phyloP scores from a whole-genome alignment of 2,797 vertebrate species.

The Anabacerthia variegaticeps region DNA sequence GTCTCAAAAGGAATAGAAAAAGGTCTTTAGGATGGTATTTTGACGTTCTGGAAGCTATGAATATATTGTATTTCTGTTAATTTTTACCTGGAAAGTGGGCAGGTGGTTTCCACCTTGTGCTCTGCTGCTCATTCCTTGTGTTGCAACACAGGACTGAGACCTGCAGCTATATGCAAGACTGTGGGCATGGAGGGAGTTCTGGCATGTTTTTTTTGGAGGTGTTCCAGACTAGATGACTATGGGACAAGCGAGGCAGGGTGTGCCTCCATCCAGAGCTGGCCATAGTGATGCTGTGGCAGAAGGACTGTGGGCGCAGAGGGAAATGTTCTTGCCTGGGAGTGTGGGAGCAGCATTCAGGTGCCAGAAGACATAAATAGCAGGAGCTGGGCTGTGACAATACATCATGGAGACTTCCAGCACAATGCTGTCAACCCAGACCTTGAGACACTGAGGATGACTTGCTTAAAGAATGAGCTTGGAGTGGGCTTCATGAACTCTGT shows the following conservation, averaged over 20 bases:
- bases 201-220: neutral
- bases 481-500: neutral
- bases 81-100: neutral
- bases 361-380: constrained; percentile 18
- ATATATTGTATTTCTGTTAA: neutral
- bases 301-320: neutral
- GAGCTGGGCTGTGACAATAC: neutral
- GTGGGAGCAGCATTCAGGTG: neutral
- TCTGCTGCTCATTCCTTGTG: neutral
- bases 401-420: neutral
- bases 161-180: neutral
- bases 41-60: neutral
- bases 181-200: neutral
- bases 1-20: neutral
- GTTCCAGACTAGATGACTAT: neutral
- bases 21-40: neutral
- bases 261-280: neutral
- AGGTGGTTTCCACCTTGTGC: neutral
- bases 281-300: neutral
- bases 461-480: neutral
- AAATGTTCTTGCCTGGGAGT: neutral
- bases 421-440: neutral
- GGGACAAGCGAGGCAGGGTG: neutral
- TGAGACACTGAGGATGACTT: neutral
- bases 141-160: neutral